Evolutionary conservation across 2,797 vertebrate species (phyloP).

Genomic region (Brachyalestes nurse): DNA sequence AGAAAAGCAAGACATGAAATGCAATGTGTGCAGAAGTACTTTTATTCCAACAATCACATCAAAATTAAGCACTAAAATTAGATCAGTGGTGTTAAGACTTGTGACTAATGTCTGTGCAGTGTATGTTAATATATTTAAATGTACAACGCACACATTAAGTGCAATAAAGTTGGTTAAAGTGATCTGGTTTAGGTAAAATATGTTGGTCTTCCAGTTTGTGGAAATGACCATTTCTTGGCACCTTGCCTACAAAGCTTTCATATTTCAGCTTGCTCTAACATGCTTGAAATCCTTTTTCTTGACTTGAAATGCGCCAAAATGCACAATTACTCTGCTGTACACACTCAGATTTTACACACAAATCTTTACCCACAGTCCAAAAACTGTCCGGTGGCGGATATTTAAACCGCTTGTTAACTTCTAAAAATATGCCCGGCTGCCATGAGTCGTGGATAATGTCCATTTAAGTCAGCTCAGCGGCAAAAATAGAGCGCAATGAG

Average conservation of each 20-base stretch:
- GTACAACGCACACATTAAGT: too few relatives aligned
- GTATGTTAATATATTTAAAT: too few relatives aligned
- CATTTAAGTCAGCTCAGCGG: background rate
- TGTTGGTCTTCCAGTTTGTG: too few relatives aligned
- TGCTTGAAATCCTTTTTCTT: background rate
- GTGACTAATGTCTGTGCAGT: too few relatives aligned
- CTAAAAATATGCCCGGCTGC: background rate
- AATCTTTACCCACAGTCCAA: background rate
- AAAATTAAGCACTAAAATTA: too few relatives aligned
- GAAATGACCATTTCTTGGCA: background rate
- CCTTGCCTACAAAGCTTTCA: background rate
- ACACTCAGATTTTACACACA: background rate
- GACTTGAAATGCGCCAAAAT: background rate
- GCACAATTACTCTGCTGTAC: background rate
- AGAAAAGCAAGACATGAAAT: too few relatives aligned
- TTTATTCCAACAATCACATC: too few relatives aligned
- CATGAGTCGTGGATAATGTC: background rate
- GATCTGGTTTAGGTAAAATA: too few relatives aligned
- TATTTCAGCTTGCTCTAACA: background rate
- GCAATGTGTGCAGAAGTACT: too few relatives aligned
- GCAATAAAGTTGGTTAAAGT: too few relatives aligned
- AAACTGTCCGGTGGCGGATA: background rate
- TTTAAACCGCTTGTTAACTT: background rate
- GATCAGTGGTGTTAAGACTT: too few relatives aligned
- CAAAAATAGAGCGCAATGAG: background rate